Conservation (phyloP, 2,888 invertebrate species). For the Scaptomyza cyrtandrae region DNA sequence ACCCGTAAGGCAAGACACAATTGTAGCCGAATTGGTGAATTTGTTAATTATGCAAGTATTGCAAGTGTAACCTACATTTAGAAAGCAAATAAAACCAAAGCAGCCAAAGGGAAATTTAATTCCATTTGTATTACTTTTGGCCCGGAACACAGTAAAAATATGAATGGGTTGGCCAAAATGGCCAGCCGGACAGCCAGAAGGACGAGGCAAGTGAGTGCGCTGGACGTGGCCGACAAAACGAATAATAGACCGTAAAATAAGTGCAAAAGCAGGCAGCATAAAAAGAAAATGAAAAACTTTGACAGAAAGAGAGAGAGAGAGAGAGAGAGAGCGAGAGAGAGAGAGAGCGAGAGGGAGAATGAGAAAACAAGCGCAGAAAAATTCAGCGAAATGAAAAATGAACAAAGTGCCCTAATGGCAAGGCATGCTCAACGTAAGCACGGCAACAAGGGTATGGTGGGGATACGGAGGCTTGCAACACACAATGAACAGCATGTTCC, state of each 20-base stretch:
- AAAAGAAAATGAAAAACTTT: slow-evolving; percentile 16
- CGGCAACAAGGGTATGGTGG: slow-evolving; percentile 4
- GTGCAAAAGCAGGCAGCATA: slow-evolving; percentile 67
- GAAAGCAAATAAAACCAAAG: not conserved
- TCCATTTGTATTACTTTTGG: slow-evolving; percentile 79
- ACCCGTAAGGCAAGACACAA: slow-evolving; percentile 56
- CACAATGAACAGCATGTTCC: slow-evolving; percentile 71
- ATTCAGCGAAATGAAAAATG: slow-evolving; percentile 82
- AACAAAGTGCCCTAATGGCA: slow-evolving; percentile 77
- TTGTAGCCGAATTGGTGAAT: slow-evolving; percentile 53
- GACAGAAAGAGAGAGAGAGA: slow-evolving; percentile 16
- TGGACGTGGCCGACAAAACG: slow-evolving; percentile 74
- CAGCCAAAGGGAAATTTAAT: slow-evolving; percentile 72
- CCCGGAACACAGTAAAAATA: slow-evolving; percentile 55
- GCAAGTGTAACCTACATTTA: slow-evolving; percentile 23
- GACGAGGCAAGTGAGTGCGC: slow-evolving; percentile 65
- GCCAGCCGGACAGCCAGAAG: slow-evolving; percentile 45
- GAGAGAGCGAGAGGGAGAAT: slow-evolving; percentile 37
- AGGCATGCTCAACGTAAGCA: slow-evolving; percentile 36
- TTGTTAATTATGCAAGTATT: slow-evolving; percentile 49
- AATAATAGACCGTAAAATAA: slow-evolving; percentile 83
- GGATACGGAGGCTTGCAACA: slow-evolving; percentile 3
- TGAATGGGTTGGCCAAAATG: slow-evolving; percentile 67
- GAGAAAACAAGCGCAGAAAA: slow-evolving; percentile 72
- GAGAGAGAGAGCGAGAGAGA: slow-evolving; percentile 17